A percentile compares a stretch with the other conserved stretches of the same genome.
Conservation (phyloP, 1,140 invertebrate genomes). For the Orchestia grillus region DNA sequence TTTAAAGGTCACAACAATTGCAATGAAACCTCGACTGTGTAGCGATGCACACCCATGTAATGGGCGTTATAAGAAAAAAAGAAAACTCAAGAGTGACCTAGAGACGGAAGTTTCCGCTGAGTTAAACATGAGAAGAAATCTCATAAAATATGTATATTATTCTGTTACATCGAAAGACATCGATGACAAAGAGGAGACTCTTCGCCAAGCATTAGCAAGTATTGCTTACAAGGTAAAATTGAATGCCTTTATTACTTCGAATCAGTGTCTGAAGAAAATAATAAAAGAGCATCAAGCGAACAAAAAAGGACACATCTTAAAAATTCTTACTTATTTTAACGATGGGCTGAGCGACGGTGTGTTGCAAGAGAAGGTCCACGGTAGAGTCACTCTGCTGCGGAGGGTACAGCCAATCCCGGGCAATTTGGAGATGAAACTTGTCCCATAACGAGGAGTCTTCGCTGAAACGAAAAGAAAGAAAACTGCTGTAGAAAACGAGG, state of each 20-base stretch:
- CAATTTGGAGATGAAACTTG: slow-evolving; percentile 52
- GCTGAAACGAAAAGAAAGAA: slow-evolving; percentile 42
- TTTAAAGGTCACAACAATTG: not conserved
- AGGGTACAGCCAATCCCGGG: slow-evolving; percentile 57
- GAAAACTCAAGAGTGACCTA: too few species aligned
- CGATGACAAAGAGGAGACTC: too few species aligned
- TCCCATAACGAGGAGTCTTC: slow-evolving; percentile 55
- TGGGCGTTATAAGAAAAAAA: too few species aligned
- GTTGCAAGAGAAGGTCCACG: slow-evolving; percentile 28
- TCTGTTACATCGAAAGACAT: too few species aligned
- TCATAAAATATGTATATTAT: too few species aligned
- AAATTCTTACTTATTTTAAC: slow-evolving; percentile 47
- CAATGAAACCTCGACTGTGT: not conserved
- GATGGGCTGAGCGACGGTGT: slow-evolving; percentile 44
- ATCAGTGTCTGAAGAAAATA: too few species aligned
- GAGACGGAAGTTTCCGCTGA: too few species aligned
- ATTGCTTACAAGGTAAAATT: too few species aligned
- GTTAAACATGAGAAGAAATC: too few species aligned
- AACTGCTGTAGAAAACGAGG: not conserved
- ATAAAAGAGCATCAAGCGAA: not conserved
- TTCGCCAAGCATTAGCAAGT: too few species aligned
- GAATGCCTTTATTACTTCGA: too few species aligned
- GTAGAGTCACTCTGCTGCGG: slow-evolving; percentile 11
- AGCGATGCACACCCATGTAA: not conserved
- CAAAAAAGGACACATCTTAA: not conserved